Percentiles rank a stretch among this genome's conserved stretches.
phyloP scores from a whole-genome alignment of 1,140 invertebrate genomes.

The Diabrotica undecimpunctata region DNA sequence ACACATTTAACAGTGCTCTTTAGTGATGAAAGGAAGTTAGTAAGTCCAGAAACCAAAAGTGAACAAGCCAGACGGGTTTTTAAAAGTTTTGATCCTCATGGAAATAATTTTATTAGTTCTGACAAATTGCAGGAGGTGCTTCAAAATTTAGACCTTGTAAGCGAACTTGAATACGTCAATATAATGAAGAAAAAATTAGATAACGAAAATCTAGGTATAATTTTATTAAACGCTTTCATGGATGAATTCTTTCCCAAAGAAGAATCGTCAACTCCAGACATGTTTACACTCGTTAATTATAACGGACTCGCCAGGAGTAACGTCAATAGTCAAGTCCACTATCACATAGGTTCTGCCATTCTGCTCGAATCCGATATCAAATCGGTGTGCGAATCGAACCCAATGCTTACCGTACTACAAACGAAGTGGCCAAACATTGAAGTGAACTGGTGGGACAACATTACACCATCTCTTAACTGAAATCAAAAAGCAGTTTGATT shows the following conservation, averaged over 20 bases:
- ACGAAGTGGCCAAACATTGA: conserved; percentile 92
- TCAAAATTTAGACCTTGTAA: conserved; percentile 74
- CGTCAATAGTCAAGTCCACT: conserved; percentile 72
- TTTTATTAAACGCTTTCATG: conserved; percentile 86
- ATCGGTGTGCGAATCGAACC: conserved; percentile 74
- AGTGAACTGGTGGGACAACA: conserved; percentile 69
- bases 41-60: conserved; percentile 79
- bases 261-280: conserved; percentile 72
- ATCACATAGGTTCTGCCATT: conserved; percentile 75
- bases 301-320: conserved; percentile 84
- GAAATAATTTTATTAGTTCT: conserved; percentile 84
- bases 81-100: conserved; percentile 85
- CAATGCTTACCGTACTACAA: conserved; percentile 86
- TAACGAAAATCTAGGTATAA: conserved; percentile 85
- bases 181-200: conserved; percentile 89
- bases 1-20: conserved; percentile 88
- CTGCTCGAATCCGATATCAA: conserved; percentile 80
- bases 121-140: conserved; percentile 80
- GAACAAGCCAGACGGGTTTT: conserved; percentile 83
- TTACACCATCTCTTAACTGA: conserved; percentile 74
- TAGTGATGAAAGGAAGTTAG: conserved; percentile 76
- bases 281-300: conserved; percentile 84
- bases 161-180: conserved; percentile 83
- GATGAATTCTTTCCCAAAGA: conserved; percentile 90
- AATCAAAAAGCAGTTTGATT: neutral